Base-by-base conservation (phyloP, 2,888 invertebrate species). In the Pomacea canaliculata region DNA sequence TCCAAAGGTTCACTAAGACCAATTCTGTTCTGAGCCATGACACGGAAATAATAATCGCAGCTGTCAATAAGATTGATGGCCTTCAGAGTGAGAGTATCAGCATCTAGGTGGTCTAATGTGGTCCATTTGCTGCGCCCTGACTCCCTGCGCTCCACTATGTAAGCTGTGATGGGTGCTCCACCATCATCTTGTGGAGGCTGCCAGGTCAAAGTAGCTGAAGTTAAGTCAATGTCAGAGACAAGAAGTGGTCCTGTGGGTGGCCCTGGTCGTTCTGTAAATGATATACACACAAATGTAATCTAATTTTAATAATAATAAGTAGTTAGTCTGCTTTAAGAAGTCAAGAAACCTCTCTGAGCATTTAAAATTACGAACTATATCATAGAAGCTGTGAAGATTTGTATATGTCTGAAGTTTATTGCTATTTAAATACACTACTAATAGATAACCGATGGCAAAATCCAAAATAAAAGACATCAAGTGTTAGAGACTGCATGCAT, bases 1-100 rank as follows among this genome's bases (percentile, higher is more conserved):
- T 82, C 84, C 71, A 87, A 81, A 12, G 87, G 86, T 68, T 95
- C 95, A 18, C 97, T 96, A 95, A 95, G 96, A 51, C 97, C 97
- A 88, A 95, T 95, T 84, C 96, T 93, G 92, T 97, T 97, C 78
- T 95, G 93, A 0, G 97, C 96, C 0, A 96, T 96, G 18, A 97
- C 94, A 76, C 96, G 93, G 91, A 97, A 97, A 89, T 95, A 95
- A 90, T 97, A 97, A 60, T 85, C 81, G 70, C 82, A 84, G 65
- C 85, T 85, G 71, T 86, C 85, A 16, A 84, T 81, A 27, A 89
- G 83, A 79, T 81, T 86, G 79, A 60, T 81, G 70, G 80, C 84
- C 27, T 83, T 80, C 71, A 81, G 77, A 16, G 80, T 80, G 7
- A 76, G 74, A 72, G 82, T 83, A 69, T 84, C 83, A 68, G 80